Evolutionary conservation across 2,113 vertebrate species (phyloP), one percentile per base, ranked within the genome.

Genomic region (Todiramphus saurophagus): DNA sequence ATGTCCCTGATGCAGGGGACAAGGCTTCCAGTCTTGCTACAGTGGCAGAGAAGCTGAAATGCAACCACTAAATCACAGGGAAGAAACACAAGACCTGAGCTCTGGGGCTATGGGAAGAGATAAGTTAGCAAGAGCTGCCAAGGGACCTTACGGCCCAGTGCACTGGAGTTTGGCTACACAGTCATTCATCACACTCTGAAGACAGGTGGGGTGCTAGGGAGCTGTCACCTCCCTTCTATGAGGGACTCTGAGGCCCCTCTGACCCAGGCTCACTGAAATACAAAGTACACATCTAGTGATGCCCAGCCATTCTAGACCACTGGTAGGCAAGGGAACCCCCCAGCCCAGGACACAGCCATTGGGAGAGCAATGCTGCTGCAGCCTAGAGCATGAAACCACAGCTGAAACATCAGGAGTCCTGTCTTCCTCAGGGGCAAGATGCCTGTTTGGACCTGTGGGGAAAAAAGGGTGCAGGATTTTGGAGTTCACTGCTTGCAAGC

Each of bases 141-240:
- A 20, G 46, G n/a, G 24, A 39, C 74, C 28, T 85, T 25, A 33
- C 18, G 67, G 75, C 31, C 24, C 1, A 1, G 4, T 9, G n/a
- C 53, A 24, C 30, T 68, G 58, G 37, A 64, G 11, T 60, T 46
- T 66, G 64, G 50, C 56, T 63, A 56, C 31, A 16, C 3, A 55
- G 14, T 37, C 62, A 35, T n/a, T 58, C 41, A 58, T 14, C 1
- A 0, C 14, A 18, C 5, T 50, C n/a, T 1, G 1, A 0, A 0
- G 64, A 72, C 39, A 79, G 28, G 5, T 31, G 60, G 44, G 13
- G 13, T 39, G 48, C 55, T 58, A 44, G 46, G 18, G 46, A 82
- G 59, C 16, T 50, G 4, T 43, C 27, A 77, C 16, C 9, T 74
- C 50, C 41, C 41, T 35, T 24, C 31, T 53, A 12, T 13, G n/a